These are phyloP conservation scores for Phoebastria nigripes DNA, from an alignment of 2,797 vertebrate species.

Conservation along the genomic window DNA sequence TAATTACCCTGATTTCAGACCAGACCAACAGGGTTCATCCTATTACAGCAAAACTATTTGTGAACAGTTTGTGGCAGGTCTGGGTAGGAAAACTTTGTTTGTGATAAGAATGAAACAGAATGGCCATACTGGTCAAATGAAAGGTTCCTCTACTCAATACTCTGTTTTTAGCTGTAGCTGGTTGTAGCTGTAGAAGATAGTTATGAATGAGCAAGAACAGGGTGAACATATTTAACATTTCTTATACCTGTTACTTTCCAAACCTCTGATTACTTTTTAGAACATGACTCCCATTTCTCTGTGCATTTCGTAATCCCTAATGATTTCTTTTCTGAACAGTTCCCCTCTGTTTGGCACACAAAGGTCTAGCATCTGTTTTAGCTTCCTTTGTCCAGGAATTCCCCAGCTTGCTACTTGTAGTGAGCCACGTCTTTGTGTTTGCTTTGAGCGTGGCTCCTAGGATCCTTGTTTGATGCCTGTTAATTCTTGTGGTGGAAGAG, in stretches of 20 bases:
- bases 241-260: neutral
- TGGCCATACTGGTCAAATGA: neutral
- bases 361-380: neutral
- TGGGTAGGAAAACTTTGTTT: neutral
- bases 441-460: neutral
- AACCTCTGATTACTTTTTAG: neutral
- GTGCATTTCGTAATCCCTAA: neutral
- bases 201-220: neutral
- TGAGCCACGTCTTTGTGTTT: neutral
- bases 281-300: neutral
- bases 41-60: neutral
- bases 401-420: neutral
- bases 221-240: neutral
- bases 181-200: neutral
- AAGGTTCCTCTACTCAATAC: neutral
- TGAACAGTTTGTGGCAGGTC: neutral
- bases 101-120: neutral
- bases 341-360: neutral
- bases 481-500: neutral
- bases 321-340: neutral
- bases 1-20: neutral
- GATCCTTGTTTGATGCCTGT: neutral
- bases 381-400: neutral
- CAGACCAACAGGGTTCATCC: neutral
- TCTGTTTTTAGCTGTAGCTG: neutral